Conservation (phyloP, 2,888 invertebrate species). For the Cordilura impudica region DNA sequence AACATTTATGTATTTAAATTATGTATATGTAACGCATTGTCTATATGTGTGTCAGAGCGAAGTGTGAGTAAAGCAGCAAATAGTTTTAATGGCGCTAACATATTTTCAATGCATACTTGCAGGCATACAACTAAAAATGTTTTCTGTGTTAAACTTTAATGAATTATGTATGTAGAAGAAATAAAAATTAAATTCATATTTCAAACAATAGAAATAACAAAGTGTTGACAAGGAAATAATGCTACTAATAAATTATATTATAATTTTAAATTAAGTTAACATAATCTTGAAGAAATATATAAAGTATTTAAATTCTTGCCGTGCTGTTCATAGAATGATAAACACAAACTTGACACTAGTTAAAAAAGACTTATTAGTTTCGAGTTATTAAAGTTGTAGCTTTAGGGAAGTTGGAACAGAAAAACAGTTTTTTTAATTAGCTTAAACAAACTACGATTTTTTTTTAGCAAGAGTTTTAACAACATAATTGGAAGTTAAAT, state of each 20-base stretch:
- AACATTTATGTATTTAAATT: not conserved
- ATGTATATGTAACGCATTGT: not conserved
- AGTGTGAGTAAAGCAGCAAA: not conserved
- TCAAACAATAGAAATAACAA: constrained; percentile 2
- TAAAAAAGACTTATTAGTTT: too few relatives aligned
- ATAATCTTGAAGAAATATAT: not conserved
- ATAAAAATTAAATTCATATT: constrained; percentile 2
- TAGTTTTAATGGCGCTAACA: constrained; percentile 7
- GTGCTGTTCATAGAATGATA: too few relatives aligned
- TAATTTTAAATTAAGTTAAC: not conserved
- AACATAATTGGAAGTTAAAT: too few relatives aligned
- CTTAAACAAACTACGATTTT: too few relatives aligned
- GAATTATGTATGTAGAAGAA: constrained; percentile 4
- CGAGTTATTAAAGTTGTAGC: too few relatives aligned
- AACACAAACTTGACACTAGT: too few relatives aligned
- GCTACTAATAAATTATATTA: constrained; percentile 3
- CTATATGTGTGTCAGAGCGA: not conserved
- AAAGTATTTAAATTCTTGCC: not conserved
- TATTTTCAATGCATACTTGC: constrained; percentile 44
- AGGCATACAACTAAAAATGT: constrained; percentile 45
- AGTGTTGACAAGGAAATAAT: constrained; percentile 31
- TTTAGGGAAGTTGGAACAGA: too few relatives aligned
- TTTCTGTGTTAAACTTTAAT: constrained; percentile 32
- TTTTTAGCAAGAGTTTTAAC: too few relatives aligned
- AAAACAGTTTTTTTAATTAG: too few relatives aligned